Percentiles rank a stretch among this genome's conserved stretches.
Evolutionary conservation across 2,797 vertebrate genomes (phyloP).

Genomic region (Crypturellus tataupa): DNA sequence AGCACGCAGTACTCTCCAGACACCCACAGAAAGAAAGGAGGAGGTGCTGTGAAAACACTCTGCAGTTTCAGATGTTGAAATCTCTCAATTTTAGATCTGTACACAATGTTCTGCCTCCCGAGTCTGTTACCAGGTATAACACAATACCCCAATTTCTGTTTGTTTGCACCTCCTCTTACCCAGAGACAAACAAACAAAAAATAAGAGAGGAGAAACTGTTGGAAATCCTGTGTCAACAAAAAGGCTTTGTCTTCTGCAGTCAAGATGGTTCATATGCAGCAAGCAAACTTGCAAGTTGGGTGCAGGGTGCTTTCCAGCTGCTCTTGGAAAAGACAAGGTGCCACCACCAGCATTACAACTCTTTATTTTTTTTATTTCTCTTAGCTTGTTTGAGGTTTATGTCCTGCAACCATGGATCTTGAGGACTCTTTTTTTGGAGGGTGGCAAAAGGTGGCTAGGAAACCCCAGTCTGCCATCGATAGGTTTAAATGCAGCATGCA

Average conservation of each 20-base stretch:
- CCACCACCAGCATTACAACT: background rate
- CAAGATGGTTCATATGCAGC: background rate
- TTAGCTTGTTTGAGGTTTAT: background rate
- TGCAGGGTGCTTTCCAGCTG: background rate
- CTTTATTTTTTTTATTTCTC: background rate
- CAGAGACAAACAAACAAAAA: background rate
- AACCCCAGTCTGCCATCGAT: background rate
- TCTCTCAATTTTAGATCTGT: background rate
- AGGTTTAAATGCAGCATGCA: background rate
- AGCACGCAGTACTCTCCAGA: background rate
- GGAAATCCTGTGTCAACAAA: background rate
- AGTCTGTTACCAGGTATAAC: background rate
- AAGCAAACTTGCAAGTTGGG: background rate
- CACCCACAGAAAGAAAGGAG: constrained; percentile 41
- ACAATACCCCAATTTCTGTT: background rate
- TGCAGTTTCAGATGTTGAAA: constrained; percentile 30
- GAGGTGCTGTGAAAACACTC: background rate
- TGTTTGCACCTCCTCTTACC: background rate
- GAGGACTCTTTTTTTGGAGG: background rate
- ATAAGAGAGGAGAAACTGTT: background rate
- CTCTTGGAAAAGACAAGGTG: background rate
- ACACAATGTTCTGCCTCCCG: background rate
- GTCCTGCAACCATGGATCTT: background rate
- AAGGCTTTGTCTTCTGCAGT: background rate
- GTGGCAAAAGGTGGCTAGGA: background rate